Percentiles rank a stretch among this genome's conserved stretches.
These are phyloP conservation scores for Tachycineta bicolor DNA, from an alignment of 2,113 vertebrate species.

Conservation along the genomic window DNA sequence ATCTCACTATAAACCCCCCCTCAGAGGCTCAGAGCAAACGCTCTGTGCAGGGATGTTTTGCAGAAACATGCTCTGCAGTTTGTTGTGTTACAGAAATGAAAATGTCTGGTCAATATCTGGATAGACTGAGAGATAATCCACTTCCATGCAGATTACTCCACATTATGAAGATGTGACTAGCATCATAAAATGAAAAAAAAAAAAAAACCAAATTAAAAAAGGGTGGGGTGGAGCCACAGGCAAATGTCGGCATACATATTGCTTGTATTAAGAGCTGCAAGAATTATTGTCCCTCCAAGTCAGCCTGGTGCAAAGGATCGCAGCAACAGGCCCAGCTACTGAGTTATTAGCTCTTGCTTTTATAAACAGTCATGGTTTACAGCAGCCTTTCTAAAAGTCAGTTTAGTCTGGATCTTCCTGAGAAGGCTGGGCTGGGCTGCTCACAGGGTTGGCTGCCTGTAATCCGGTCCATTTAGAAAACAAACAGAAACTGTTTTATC, in stretches of 20 bases:
- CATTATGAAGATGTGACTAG: neutral
- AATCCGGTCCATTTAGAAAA: neutral
- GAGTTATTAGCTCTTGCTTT: neutral
- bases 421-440: neutral
- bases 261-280: neutral
- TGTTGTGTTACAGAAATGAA: neutral
- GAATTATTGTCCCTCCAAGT: neutral
- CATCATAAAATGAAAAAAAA: neutral
- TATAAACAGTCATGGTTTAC: neutral
- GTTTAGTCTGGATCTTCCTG: slow-evolving; percentile 9
- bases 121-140: neutral
- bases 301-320: neutral
- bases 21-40: neutral
- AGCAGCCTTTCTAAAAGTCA: neutral
- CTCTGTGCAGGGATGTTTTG: neutral
- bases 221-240: neutral
- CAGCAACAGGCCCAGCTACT: neutral
- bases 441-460: neutral
- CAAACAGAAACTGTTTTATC: neutral
- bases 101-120: neutral
- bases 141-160: neutral
- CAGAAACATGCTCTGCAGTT: neutral
- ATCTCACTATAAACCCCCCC: neutral
- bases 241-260: neutral
- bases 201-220: neutral